Evolutionary conservation across 2,113 vertebrate species (phyloP).

Genomic region (Crotalus viridis): DNA sequence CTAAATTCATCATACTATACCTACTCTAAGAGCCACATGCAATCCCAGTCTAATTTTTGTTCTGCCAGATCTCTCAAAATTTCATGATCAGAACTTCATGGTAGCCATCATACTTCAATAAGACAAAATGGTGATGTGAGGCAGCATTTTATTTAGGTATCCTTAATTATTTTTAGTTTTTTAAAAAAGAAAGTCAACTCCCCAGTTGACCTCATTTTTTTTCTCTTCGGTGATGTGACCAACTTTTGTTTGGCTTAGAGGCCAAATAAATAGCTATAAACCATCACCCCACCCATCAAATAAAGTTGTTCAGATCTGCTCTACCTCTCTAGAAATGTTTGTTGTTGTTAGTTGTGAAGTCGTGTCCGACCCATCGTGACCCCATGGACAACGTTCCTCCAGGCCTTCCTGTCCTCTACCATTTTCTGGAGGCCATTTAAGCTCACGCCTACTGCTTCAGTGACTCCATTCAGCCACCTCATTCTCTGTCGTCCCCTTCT

Average conservation of each 20-base stretch:
- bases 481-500: no score
- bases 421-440: no score
- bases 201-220: background rate
- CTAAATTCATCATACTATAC: background rate
- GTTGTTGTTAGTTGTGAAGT: no score
- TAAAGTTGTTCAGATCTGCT: background rate
- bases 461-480: no score
- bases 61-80: background rate
- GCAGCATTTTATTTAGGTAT: background rate
- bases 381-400: no score
- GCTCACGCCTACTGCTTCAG: no score
- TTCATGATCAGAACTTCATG: background rate
- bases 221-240: background rate
- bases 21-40: background rate
- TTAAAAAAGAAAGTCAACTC: background rate
- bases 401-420: no score
- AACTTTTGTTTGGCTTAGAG: background rate
- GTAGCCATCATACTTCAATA: background rate
- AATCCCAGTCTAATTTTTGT: background rate
- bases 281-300: background rate
- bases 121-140: background rate
- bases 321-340: background rate
- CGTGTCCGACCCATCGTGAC: no score
- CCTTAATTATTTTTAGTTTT: background rate
- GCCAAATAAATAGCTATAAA: background rate